Percentiles rank a stretch among this genome's conserved stretches.
phyloP scores from a whole-genome alignment of 2,888 invertebrate genomes.

The Glyphotaelius pellucidus region DNA sequence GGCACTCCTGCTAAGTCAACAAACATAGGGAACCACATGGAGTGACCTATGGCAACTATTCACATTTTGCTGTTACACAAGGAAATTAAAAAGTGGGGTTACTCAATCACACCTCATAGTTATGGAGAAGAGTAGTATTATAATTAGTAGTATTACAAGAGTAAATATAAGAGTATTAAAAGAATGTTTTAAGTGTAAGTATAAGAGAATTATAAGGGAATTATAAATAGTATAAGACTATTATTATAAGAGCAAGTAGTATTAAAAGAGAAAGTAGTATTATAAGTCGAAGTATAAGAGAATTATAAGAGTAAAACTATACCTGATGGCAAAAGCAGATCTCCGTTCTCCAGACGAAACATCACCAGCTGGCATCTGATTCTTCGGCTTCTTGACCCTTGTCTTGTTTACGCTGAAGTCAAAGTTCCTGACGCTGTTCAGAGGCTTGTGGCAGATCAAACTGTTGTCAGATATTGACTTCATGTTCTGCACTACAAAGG shows the following conservation, averaged over 20 bases:
- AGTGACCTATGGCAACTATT: background rate
- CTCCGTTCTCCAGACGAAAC: conserved; percentile 82
- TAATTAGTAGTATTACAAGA: too few relatives aligned
- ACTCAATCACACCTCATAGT: too few relatives aligned
- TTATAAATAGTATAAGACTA: too few relatives aligned
- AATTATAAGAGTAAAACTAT: conserved; percentile 61
- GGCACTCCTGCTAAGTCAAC: too few relatives aligned
- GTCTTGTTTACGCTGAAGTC: conserved; percentile 88
- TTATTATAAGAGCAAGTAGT: too few relatives aligned
- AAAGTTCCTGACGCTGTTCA: conserved; percentile 86
- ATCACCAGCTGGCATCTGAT: conserved; percentile 82
- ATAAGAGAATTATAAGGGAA: too few relatives aligned
- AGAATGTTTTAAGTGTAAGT: too few relatives aligned
- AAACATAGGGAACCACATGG: too few relatives aligned
- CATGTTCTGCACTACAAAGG: conserved; percentile 94
- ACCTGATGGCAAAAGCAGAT: conserved; percentile 91
- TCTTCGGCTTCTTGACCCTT: conserved; percentile 85
- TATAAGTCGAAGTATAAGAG: too few relatives aligned
- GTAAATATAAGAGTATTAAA: too few relatives aligned
- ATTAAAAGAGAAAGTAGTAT: too few relatives aligned
- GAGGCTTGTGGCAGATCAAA: conserved; percentile 91
- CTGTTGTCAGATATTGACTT: conserved; percentile 95
- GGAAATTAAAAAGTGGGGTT: background rate
- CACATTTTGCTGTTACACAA: background rate
- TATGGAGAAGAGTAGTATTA: too few relatives aligned